Conservation (phyloP, 2,888 invertebrate species). For the Melanophora roralis region DNA sequence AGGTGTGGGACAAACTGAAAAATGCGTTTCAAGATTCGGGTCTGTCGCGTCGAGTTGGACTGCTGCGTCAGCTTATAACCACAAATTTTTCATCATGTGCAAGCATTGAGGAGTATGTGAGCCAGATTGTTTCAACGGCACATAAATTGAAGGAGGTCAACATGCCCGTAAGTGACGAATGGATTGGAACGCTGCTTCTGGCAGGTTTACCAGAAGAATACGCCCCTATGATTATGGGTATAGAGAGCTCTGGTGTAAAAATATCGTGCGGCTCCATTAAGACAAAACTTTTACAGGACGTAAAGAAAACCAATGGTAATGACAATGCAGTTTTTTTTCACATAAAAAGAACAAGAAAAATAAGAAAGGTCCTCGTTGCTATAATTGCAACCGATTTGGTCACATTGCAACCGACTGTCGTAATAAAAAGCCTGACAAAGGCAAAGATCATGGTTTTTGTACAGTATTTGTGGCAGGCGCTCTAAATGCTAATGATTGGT, state of each 20-base stretch:
- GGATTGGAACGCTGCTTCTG: conserved; percentile 39
- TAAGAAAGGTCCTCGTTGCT: conserved; percentile 26
- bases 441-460: conserved; percentile 18
- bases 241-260: conserved; percentile 43
- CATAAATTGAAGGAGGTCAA: conserved; percentile 13
- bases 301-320: too few species aligned
- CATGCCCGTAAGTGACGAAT: conserved; percentile 43
- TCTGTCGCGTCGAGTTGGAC: neutral
- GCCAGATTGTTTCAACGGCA: conserved; percentile 12
- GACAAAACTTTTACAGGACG: conserved; percentile 45
- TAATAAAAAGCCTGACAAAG: neutral
- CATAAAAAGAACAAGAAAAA: neutral
- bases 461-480: conserved; percentile 2
- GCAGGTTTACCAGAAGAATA: conserved; percentile 48
- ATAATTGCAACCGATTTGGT: conserved; percentile 20
- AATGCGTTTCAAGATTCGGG: conserved; percentile 38
- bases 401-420: conserved; percentile 32
- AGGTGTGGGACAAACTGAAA: conserved; percentile 52
- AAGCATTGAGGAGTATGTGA: conserved; percentile 17
- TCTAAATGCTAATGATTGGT: neutral
- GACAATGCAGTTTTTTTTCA: neutral
- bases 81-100: neutral
- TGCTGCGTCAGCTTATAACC: conserved; percentile 2
- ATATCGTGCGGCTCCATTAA: conserved; percentile 36
- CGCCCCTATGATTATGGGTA: conserved; percentile 51